Percentiles rank a stretch among this genome's conserved stretches.
Conservation (phyloP, 1,140 invertebrate genomes). For the Nixonia krombeini region DNA sequence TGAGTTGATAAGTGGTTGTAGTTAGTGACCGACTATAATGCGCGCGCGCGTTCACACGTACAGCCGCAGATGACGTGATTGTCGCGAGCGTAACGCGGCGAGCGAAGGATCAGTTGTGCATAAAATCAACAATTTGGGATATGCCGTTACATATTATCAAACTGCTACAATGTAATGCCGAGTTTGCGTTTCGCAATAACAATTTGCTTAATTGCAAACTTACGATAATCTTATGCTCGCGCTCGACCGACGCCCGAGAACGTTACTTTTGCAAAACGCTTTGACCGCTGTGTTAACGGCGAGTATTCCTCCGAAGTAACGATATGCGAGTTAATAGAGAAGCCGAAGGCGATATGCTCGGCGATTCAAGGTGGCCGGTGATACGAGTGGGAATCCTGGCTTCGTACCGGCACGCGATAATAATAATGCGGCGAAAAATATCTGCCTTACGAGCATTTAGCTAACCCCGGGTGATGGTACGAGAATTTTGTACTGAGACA, state of each 20-base stretch:
- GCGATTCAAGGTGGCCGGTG: conserved; percentile 12
- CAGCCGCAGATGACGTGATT: neutral
- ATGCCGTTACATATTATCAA: neutral
- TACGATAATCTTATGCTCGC: too few species aligned
- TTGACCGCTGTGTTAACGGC: neutral
- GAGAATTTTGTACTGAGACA: too few species aligned
- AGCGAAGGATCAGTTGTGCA: neutral
- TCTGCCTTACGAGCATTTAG: too few species aligned
- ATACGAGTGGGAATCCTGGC: conserved; percentile 19
- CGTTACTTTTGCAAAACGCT: too few species aligned
- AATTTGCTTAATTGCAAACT: too few species aligned
- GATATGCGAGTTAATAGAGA: conserved; percentile 5
- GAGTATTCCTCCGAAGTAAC: neutral
- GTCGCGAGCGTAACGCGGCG: neutral
- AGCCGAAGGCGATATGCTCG: conserved; percentile 4
- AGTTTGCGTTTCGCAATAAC: neutral
- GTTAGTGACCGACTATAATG: conserved; percentile 40
- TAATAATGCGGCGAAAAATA: conserved; percentile 27
- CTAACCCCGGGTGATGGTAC: conserved; percentile 26
- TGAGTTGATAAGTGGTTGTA: conserved; percentile 48
- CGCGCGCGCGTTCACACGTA: neutral
- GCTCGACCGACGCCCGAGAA: too few species aligned
- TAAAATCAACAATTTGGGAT: neutral
- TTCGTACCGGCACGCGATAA: conserved; percentile 22
- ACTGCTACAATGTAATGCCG: neutral